These are phyloP conservation scores for Uloborus diversus DNA, from an alignment of 1,140 invertebrate species.

Conservation along the genomic window DNA sequence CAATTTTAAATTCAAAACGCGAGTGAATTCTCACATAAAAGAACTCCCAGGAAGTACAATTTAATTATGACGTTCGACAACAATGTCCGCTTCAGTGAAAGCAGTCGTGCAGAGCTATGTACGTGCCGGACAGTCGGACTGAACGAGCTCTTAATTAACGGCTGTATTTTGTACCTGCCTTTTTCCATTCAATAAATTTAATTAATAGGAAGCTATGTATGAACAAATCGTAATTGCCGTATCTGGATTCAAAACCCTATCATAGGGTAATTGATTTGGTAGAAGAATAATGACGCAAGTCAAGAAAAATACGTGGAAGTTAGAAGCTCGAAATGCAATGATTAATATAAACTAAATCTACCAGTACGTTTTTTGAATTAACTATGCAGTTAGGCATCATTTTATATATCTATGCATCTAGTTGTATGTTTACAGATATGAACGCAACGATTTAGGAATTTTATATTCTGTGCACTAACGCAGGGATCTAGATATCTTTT, in stretches of 20 bases:
- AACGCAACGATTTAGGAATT: no score
- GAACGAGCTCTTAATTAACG: constrained; percentile 30
- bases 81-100: not conserved
- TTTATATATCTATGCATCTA: no score
- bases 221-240: constrained; percentile 37
- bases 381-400: no score
- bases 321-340: no score
- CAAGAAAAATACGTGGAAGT: not conserved
- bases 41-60: constrained; percentile 42
- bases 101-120: constrained; percentile 22
- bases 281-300: constrained; percentile 5
- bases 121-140: constrained; percentile 11
- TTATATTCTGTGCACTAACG: no score
- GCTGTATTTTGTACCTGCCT: constrained; percentile 31
- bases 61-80: constrained; percentile 48
- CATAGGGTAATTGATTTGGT: constrained; percentile 9
- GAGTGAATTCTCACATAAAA: no score
- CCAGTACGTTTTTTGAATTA: no score
- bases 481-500: no score
- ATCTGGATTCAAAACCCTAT: constrained; percentile 44
- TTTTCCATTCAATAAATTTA: constrained; percentile 48
- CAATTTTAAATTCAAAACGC: no score
- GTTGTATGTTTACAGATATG: no score
- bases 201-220: constrained; percentile 51
- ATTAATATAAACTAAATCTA: no score